Base-by-base conservation (phyloP, 2,797 vertebrate genomes). In the Decapterus maruadsi region DNA sequence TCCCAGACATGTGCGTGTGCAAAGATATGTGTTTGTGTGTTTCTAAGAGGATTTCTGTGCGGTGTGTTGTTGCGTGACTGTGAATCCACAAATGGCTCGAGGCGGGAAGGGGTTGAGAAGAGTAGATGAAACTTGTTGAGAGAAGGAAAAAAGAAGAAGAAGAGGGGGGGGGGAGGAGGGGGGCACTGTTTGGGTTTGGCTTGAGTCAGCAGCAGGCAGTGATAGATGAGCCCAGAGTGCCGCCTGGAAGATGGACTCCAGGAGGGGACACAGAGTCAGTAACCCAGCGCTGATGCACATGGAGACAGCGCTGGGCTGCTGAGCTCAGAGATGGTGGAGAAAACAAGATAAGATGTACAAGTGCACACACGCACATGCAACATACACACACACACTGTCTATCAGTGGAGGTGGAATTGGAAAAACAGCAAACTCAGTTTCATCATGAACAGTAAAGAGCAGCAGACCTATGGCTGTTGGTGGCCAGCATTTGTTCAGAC, bases 141-240 rank as follows among this genome's bases (percentile, higher is more conserved):
- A 75, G 31, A 12, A 38, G 3, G 3, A 26, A 26, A 26, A 26
- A 34, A 34, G 31, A 34, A 34, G 31, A 34, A 34, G 31, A 34
- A 34, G 31, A 34, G 6, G 31, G 6, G 4, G 31, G 43, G 63
- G 55, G 73, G 31, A 12, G 6, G 4, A 4, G 43, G 63, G 55
- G 73, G 31, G 10, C 51, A 38, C n/a, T 68, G 67, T 77, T 76
- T 65, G 50, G 34, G 59, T 77, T 80, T 63, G 73, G 68, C 72
- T 58, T 56, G 76, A 88, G 85, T 83, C 26, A 26, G 26, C 79
- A 63, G 65, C 84, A 80, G 77, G 84, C 81, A 29, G 29, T 94
- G 92, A 94, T 87, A 72, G 89, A 92, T 87, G 90, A 92, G 81
- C 62, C 75, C 57, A 63, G 77, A 80, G 84, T 73, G 56, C 34